Base-by-base conservation (phyloP, 2,113 vertebrate species). In the Cyanocitta stelleri region DNA sequence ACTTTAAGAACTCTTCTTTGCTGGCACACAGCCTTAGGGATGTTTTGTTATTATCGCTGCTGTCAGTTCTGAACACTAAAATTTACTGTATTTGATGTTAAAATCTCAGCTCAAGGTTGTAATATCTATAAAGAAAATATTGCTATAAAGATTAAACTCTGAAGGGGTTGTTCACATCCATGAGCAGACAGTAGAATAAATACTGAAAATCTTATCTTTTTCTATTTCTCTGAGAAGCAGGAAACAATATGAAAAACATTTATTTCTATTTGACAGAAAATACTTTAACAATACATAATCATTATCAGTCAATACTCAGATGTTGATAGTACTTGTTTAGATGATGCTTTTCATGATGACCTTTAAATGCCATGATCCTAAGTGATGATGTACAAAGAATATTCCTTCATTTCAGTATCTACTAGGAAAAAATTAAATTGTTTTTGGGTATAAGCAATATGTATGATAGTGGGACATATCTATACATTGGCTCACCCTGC, bases 311-410 rank as follows among this genome's bases (percentile, higher is more conserved):
- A 94, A 92, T 87, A 91, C 52, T 76, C 93, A 84, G 85, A 85
- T 90, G 92, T 71, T 97, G 96, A 94, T 87, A 85, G 71, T 52
- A 87, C 82, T 56, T 96, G 89, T 93, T 95, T 96, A 74, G 61
- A 96, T 96, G 90, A 97, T 97, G 93, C 71, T 97, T 97, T 88
- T 95, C 81, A 33, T 74, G 59, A 96, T 97, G 97, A 97, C 97
- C 97, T 98, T 98, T 98, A 97, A 98, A 97, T 97, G 95, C 81
- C 93, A 96, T 66, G 91, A 67, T 93, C 89, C 81, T 95, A 96
- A 95, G 71, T 91, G 93, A 94, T 91, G 90, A 86, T 87, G 64
- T 41, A 90, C 52, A 94, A 94, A 93, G 73, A 95, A 85, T 95
- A 87, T 85, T 59, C 37, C 56, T 86, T 95, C 80, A 93, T 97